A percentile compares a stretch with the other conserved stretches of the same genome.
These are phyloP conservation scores for Thaumatotibia leucotreta DNA, from an alignment of 1,140 invertebrate genomes.

Conservation along the genomic window DNA sequence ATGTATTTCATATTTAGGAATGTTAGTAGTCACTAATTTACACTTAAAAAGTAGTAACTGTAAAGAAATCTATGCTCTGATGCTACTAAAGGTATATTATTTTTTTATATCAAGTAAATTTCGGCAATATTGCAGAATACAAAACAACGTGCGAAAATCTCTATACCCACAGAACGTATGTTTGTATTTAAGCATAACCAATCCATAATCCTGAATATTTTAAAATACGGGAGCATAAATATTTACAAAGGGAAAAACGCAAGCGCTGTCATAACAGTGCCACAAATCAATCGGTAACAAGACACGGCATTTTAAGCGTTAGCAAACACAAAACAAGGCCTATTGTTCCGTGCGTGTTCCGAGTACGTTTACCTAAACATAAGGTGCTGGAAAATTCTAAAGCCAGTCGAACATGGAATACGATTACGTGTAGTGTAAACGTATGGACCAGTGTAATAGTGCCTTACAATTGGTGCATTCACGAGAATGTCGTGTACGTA, in stretches of 20 bases:
- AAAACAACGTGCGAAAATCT: background rate
- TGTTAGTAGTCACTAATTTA: too few relatives aligned
- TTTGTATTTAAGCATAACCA: background rate
- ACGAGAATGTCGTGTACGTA: too few relatives aligned
- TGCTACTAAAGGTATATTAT: too few relatives aligned
- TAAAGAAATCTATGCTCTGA: too few relatives aligned
- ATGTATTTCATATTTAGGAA: too few relatives aligned
- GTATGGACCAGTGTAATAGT: background rate
- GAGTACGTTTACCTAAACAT: constrained; percentile 3
- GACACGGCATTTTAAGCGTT: background rate
- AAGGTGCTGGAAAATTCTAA: background rate
- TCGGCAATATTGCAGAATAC: background rate
- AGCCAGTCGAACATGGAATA: background rate
- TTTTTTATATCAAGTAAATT: too few relatives aligned
- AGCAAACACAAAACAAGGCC: background rate
- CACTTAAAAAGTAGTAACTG: too few relatives aligned
- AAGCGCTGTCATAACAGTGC: constrained; percentile 3
- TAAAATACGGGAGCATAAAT: background rate
- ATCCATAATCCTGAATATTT: background rate
- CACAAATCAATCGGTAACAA: background rate
- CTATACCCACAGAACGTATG: background rate
- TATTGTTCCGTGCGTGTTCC: constrained; percentile 7
- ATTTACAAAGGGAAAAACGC: background rate
- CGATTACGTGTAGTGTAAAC: background rate
- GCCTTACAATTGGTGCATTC: background rate